Evolutionary conservation across 2,888 invertebrate species (phyloP), one percentile per base, ranked within the genome.

Genomic region (Odontocerum albicorne): DNA sequence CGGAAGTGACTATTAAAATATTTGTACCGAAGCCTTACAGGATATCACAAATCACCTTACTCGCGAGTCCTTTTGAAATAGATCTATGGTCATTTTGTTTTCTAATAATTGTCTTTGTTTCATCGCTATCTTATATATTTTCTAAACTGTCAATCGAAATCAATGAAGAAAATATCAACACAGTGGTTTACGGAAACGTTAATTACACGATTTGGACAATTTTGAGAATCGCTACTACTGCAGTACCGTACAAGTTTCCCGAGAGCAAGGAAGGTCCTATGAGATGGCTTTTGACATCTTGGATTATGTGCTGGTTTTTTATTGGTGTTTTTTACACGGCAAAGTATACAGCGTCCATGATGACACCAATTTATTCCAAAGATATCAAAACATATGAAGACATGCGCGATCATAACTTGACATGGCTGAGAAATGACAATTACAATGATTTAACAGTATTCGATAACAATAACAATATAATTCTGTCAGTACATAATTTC

Each of bases 401-500:
- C 17, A 38, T 38, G 15, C 38, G 16, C 4, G 38, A 38, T 10
- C 17, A 38, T 17, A 38, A 38, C 10, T 4, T 38, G 4, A 38
- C 38, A 4, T 38, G 38, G 38, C 4, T 38, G 16, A 15, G 16
- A 38, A 38, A 38, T 38, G 38, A 38, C 12, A 38, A 38, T 10
- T 38, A 38, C 38, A 38, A 38, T 38, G 4, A 38, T 13, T 16
- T 38, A 8, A 15, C 15, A 16, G 17, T 38, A 17, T 3, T 2
- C 12, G 38, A 16, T 4, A 38, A 17, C 6, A 38, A 38, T 38
- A 17, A 15, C 3, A n/a, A 7, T 38, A 17, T 38, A 16, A 4
- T 3, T 38, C 4, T 38, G 3, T 16, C 3, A 6, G 15, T 38
- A 13, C 13, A 3, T 12, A 16, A 38, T 3, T 38, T 38, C 10